These are phyloP conservation scores for Phodopus roborovskii DNA, from an alignment of 2,113 vertebrate species.

Conservation along the genomic window DNA sequence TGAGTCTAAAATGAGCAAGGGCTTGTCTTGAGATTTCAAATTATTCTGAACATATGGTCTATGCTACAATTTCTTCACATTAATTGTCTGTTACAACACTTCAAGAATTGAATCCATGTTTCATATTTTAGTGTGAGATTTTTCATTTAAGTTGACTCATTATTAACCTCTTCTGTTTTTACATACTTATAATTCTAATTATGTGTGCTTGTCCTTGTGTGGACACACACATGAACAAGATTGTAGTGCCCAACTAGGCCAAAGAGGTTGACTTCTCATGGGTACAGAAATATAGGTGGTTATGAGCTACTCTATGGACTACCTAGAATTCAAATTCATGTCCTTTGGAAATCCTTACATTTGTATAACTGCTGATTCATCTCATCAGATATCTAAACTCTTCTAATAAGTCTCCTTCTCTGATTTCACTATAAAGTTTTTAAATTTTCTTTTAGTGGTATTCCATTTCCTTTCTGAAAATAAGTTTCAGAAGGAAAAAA, in stretches of 20 bases:
- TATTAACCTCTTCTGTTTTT: neutral
- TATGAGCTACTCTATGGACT: neutral
- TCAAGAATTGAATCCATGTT: no score
- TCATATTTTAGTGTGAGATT: no score
- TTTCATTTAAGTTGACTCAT: neutral
- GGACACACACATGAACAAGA: fast-evolving
- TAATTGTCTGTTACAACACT: no score
- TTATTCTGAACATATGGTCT: no score
- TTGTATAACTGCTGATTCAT: neutral
- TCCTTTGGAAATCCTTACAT: neutral
- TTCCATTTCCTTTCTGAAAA: no score
- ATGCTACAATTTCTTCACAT: no score
- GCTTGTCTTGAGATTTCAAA: no score
- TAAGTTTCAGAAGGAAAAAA: no score
- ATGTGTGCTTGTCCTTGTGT: fast-evolving
- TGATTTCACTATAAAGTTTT: no score
- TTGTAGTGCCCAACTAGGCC: fast-evolving
- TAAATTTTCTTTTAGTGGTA: no score
- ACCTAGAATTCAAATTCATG: neutral
- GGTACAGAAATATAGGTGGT: fast-evolving
- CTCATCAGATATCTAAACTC: neutral
- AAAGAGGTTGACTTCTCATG: fast-evolving
- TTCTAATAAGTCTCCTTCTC: neutral
- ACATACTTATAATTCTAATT: neutral
- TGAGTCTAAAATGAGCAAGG: no score